phyloP scores from a whole-genome alignment of 2,797 vertebrate genomes.

The Rhinella marina region DNA sequence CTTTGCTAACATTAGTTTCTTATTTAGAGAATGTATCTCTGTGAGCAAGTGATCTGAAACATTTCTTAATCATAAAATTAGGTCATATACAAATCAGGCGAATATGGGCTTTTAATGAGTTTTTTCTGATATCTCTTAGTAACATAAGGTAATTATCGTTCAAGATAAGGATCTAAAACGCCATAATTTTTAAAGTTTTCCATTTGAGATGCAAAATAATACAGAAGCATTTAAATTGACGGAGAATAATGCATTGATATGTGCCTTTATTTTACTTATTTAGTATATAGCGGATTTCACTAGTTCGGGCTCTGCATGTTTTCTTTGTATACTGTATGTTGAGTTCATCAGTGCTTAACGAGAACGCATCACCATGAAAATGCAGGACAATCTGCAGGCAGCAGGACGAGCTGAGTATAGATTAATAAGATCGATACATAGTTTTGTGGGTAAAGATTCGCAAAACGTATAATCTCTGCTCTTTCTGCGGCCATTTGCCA shows the following conservation, averaged over 20 bases:
- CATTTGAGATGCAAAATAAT: conserved; percentile 6
- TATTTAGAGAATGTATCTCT: conserved; percentile 4
- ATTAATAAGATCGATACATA: too few species aligned
- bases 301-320: too few species aligned
- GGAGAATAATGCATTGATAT: neutral
- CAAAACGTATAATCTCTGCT: too few species aligned
- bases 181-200: conserved; percentile 8
- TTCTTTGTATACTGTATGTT: too few species aligned
- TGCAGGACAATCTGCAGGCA: too few species aligned
- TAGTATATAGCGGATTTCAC: too few species aligned
- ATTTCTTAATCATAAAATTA: conserved; percentile 8
- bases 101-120: conserved; percentile 21
- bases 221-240: neutral
- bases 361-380: too few species aligned
- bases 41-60: conserved; percentile 9
- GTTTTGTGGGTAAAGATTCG: too few species aligned
- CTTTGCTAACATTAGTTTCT: conserved; percentile 13
- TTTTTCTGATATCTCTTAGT: neutral
- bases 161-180: neutral
- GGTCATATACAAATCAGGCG: conserved; percentile 1
- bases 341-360: too few species aligned
- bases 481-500: too few species aligned
- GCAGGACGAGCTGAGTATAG: too few species aligned
- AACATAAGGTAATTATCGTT: conserved; percentile 10
- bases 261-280: neutral